These are phyloP conservation scores for Zootermopsis nevadensis DNA, from an alignment of 2,888 invertebrate genomes.

Conservation along the genomic window DNA sequence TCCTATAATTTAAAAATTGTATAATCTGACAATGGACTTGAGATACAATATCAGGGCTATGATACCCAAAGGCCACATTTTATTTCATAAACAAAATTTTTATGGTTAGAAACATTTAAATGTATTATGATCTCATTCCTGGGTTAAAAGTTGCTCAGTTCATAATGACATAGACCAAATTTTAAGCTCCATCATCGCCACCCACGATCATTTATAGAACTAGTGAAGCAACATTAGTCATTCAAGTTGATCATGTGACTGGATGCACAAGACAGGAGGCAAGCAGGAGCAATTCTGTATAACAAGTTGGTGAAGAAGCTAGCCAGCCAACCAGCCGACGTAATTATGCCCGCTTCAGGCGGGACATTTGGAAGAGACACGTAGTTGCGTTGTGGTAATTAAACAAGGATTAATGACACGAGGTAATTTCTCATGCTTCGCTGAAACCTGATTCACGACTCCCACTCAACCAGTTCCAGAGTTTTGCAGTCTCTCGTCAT, in stretches of 20 bases:
- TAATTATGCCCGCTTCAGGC: constrained; percentile 35
- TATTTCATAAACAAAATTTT: no score
- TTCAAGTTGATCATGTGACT: background rate
- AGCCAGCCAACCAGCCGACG: background rate
- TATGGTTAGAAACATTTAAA: no score
- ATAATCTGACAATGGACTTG: no score
- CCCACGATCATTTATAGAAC: constrained; percentile 24
- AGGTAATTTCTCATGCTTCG: constrained; percentile 39
- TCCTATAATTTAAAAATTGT: no score
- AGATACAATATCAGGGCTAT: no score
- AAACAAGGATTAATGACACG: constrained; percentile 42
- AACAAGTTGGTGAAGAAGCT: constrained; percentile 3
- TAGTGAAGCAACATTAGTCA: background rate
- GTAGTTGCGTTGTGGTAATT: constrained; percentile 40
- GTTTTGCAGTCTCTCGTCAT: background rate
- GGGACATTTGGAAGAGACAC: constrained; percentile 40
- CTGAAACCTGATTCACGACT: constrained; percentile 35
- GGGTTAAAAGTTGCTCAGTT: background rate
- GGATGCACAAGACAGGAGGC: background rate
- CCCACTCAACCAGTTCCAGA: constrained; percentile 2
- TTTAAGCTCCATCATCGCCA: background rate
- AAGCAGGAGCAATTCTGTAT: background rate
- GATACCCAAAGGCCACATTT: no score
- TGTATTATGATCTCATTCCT: no score
- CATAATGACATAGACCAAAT: background rate